phyloP scores from a whole-genome alignment of 2,888 invertebrate species.

The Melangyna quadrimaculata region DNA sequence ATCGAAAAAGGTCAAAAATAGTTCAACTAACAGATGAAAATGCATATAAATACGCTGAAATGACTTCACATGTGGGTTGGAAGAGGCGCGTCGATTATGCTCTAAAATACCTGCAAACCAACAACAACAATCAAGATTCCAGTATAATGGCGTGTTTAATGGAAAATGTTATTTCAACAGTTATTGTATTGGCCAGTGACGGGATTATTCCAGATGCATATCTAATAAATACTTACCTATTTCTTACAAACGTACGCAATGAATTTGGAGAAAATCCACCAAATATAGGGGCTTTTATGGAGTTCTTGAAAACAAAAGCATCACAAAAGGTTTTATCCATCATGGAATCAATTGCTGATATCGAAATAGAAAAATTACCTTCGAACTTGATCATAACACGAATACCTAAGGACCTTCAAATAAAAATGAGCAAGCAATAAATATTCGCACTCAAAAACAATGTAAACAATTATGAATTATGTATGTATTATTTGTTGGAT shows the following conservation, averaged over 20 bases:
- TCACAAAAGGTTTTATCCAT: neutral
- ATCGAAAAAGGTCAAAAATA: neutral
- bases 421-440: neutral
- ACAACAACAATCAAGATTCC: slow-evolving; percentile 11
- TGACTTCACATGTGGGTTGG: slow-evolving; percentile 64
- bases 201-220: slow-evolving; percentile 63
- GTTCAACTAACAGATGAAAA: slow-evolving; percentile 44
- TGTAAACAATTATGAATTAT: neutral
- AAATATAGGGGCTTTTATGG: slow-evolving; percentile 65
- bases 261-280: slow-evolving; percentile 68
- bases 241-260: slow-evolving; percentile 60
- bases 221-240: slow-evolving; percentile 57
- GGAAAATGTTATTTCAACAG: slow-evolving; percentile 60
- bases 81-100: slow-evolving; percentile 70
- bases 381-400: neutral
- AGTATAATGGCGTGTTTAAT: slow-evolving; percentile 32
- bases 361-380: neutral
- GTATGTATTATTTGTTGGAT: neutral
- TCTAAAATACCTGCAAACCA: slow-evolving; percentile 27
- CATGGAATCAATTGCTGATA: neutral
- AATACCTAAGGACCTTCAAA: slow-evolving; percentile 4
- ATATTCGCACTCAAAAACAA: neutral
- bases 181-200: slow-evolving; percentile 66
- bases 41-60: slow-evolving; percentile 24
- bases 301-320: slow-evolving; percentile 38